Evolutionary conservation across 1,140 invertebrate genomes (phyloP).

Genomic region (Drosophila funebris): DNA sequence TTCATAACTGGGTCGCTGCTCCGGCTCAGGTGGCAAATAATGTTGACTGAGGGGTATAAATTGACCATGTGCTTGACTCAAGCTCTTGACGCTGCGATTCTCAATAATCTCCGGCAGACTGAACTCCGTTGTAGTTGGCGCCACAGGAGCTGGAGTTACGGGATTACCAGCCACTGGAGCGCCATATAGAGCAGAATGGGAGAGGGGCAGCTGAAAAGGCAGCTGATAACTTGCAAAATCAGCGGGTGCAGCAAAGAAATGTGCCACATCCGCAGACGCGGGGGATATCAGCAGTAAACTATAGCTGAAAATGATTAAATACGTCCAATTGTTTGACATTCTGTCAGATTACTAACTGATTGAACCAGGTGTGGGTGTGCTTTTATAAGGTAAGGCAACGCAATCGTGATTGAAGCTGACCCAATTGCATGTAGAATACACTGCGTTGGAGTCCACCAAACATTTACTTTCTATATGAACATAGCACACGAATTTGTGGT

Average conservation of each 20-base stretch:
- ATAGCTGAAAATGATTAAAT: neutral
- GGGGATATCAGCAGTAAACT: neutral
- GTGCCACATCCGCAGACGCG: conserved; percentile 57
- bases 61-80: conserved; percentile 31
- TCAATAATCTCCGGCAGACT: conserved; percentile 72
- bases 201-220: conserved; percentile 35
- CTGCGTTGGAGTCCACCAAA: conserved; percentile 3
- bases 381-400: conserved; percentile 60
- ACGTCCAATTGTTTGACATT: conserved; percentile 55
- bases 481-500: neutral
- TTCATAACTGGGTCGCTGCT: conserved; percentile 68
- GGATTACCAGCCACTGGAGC: conserved; percentile 16
- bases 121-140: conserved; percentile 67
- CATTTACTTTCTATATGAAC: conserved; percentile 53
- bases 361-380: conserved; percentile 6
- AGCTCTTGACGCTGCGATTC: conserved; percentile 61
- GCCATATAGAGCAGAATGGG: conserved; percentile 43
- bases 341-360: conserved; percentile 47
- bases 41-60: conserved; percentile 73
- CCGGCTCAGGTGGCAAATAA: conserved; percentile 61
- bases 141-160: conserved; percentile 49
- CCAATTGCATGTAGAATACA: conserved; percentile 33
- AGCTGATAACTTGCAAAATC: conserved; percentile 43
- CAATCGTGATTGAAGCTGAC: conserved; percentile 58
- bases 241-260: conserved; percentile 55